Conservation (phyloP, 2,797 vertebrate genomes). For the Sebastes wilsoni region DNA sequence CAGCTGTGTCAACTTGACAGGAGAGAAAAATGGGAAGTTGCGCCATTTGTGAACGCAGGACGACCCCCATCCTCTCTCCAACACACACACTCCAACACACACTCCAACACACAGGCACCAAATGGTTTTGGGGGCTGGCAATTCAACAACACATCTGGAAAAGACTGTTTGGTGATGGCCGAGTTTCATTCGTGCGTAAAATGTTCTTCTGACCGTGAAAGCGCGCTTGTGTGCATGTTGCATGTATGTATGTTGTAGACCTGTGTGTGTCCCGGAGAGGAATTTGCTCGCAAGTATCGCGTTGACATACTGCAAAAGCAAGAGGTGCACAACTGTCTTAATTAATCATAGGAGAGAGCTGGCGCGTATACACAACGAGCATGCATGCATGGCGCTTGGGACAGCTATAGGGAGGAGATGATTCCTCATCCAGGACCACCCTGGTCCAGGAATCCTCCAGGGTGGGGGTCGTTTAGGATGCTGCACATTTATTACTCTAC, state of each 20-base stretch:
- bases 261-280: conserved; percentile 58
- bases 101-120: neutral
- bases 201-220: conserved; percentile 67
- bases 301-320: conserved; percentile 29
- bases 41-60: conserved; percentile 56
- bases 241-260: conserved; percentile 2
- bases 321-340: conserved; percentile 30
- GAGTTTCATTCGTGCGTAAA: conserved; percentile 75
- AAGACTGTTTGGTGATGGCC: neutral
- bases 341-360: conserved; percentile 47
- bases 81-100: neutral
- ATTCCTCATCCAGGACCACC: conserved; percentile 57
- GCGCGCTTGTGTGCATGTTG: conserved; percentile 28
- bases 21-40: conserved; percentile 67
- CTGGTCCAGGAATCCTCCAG: conserved; percentile 17
- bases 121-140: neutral
- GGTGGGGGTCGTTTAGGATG: conserved; percentile 13
- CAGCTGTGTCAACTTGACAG: conserved; percentile 75
- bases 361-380: neutral
- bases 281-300: conserved; percentile 44
- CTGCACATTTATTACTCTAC: conserved; percentile 25
- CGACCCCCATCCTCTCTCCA: neutral
- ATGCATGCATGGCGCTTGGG: conserved; percentile 6
- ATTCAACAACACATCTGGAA: conserved; percentile 8
- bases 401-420: conserved; percentile 25